These are phyloP conservation scores for Listronotus bonariensis DNA, from an alignment of 1,140 invertebrate genomes.

Conservation along the genomic window DNA sequence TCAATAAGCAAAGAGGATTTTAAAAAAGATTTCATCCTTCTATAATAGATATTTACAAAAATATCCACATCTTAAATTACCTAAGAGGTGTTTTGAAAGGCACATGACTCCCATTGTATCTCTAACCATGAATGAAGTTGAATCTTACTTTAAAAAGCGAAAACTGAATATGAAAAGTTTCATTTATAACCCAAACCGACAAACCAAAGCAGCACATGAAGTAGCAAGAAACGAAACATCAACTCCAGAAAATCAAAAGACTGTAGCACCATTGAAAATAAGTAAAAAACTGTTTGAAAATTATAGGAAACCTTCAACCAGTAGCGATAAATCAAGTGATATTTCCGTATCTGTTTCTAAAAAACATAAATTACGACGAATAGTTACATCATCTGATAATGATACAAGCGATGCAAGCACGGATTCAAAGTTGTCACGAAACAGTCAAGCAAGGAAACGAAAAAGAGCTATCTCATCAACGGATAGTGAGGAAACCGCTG, in stretches of 20 bases:
- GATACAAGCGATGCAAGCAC: background rate
- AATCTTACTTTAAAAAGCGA: conserved; percentile 26
- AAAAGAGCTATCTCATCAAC: conserved; percentile 6
- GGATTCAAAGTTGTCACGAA: background rate
- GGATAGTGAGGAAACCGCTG: background rate
- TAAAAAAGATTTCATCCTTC: conserved; percentile 19
- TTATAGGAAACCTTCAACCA: background rate
- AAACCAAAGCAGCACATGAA: background rate
- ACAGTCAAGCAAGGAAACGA: background rate
- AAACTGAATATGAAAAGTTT: conserved; percentile 30
- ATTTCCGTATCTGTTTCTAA: background rate
- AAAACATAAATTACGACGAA: background rate
- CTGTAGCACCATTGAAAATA: conserved; percentile 21
- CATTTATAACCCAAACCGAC: conserved; percentile 8
- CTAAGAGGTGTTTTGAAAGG: conserved; percentile 29
- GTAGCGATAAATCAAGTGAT: background rate
- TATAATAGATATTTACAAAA: conserved; percentile 24
- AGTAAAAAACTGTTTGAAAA: conserved; percentile 13
- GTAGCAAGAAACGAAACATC: conserved; percentile 26
- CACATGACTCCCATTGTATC: conserved; percentile 29
- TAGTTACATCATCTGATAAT: background rate
- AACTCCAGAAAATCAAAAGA: conserved; percentile 5
- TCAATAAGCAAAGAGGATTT: background rate
- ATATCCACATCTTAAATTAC: conserved; percentile 32
- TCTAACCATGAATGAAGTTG: conserved; percentile 32